Evolutionary conservation across 2,797 vertebrate genomes (phyloP).

Genomic region (Eurystomus glaucurus): DNA sequence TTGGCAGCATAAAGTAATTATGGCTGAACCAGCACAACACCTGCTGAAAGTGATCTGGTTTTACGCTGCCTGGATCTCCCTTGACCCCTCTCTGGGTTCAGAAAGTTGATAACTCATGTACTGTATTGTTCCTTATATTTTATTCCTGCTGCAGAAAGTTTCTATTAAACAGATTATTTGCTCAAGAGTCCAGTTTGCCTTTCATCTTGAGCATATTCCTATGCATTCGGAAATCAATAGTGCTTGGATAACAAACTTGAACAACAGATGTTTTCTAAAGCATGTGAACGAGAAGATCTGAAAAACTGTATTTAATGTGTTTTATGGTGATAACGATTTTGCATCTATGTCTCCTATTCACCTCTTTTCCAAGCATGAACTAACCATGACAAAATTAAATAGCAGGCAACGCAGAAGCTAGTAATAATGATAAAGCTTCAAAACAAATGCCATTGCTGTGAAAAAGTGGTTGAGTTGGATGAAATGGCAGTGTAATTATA

Average conservation of each 20-base stretch:
- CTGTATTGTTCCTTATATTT: neutral
- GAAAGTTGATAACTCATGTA: neutral
- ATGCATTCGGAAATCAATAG: neutral
- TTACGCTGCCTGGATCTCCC: neutral
- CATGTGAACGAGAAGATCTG: neutral
- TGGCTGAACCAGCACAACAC: too few relatives aligned
- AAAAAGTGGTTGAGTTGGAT: conserved; percentile 23
- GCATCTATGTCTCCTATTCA: conserved; percentile 3
- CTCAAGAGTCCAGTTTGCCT: neutral
- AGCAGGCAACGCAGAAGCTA: neutral
- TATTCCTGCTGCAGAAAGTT: neutral
- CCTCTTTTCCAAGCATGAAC: conserved; percentile 10
- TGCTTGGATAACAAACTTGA: neutral
- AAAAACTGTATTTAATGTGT: neutral
- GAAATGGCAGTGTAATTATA: conserved; percentile 40
- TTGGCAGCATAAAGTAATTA: too few relatives aligned
- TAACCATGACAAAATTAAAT: conserved; percentile 1
- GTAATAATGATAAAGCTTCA: conserved; percentile 21
- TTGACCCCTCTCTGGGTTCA: neutral
- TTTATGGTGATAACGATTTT: neutral
- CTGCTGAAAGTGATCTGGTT: neutral
- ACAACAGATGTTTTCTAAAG: neutral
- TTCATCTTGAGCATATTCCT: neutral
- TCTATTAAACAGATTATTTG: neutral
- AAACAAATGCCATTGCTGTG: conserved; percentile 34